A percentile compares a stretch with the other conserved stretches of the same genome.
Evolutionary conservation across 2,113 vertebrate genomes (phyloP).

Genomic region (Pagrus major): DNA sequence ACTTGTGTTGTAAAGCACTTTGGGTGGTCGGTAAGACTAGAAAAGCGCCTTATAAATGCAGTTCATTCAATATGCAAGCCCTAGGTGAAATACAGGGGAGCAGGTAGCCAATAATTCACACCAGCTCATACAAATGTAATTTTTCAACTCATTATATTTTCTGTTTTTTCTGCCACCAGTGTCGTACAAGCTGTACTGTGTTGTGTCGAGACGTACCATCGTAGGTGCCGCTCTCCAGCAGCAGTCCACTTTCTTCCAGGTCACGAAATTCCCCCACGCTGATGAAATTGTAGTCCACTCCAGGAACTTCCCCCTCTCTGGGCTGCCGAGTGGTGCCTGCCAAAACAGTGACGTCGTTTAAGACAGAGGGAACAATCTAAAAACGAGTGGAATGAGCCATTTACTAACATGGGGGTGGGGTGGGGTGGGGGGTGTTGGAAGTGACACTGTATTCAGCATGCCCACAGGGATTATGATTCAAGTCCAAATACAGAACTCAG

Average conservation of each 20-base stretch:
- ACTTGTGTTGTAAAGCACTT: too few relatives aligned
- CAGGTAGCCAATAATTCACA: too few relatives aligned
- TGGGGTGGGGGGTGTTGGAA: not conserved
- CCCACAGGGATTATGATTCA: conserved; percentile 49
- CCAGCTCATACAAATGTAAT: too few relatives aligned
- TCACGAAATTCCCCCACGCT: conserved; percentile 94
- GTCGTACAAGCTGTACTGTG: not conserved
- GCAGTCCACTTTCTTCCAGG: conserved; percentile 94
- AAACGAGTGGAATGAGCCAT: conserved; percentile 15
- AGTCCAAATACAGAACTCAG: conserved; percentile 47
- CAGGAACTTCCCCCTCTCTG: conserved; percentile 96
- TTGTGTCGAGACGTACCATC: conserved; percentile 87
- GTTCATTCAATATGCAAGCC: too few relatives aligned
- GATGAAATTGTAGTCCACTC: conserved; percentile 99
- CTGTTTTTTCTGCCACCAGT: too few relatives aligned
- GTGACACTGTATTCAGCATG: conserved; percentile 34
- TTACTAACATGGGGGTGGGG: not conserved
- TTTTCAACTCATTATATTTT: too few relatives aligned
- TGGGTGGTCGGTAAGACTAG: too few relatives aligned
- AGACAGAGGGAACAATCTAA: conserved; percentile 23
- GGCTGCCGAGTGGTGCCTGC: conserved; percentile 97
- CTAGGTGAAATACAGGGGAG: too few relatives aligned
- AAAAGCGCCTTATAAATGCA: too few relatives aligned
- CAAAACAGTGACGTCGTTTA: conserved; percentile 57
- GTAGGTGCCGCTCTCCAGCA: conserved; percentile 98